phyloP scores from a whole-genome alignment of 1,140 invertebrate species.

The Dolichoris vasculosae region DNA sequence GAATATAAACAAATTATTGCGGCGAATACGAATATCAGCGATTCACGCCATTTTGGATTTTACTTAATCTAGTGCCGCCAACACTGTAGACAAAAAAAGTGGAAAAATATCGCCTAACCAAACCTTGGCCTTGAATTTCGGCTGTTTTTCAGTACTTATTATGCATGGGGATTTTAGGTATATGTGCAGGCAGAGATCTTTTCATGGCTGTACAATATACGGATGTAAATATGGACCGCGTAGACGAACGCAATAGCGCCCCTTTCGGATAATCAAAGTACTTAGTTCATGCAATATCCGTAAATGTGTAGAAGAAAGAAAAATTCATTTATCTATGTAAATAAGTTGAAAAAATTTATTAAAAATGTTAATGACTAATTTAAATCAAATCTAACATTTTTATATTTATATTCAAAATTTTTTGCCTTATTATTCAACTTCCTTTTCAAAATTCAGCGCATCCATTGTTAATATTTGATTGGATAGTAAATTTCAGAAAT shows the following conservation, averaged over 20 bases:
- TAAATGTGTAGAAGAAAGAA: neutral
- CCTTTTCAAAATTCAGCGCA: neutral
- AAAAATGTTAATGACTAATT: no score
- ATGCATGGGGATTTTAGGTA: neutral
- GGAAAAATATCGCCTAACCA: conserved; percentile 41
- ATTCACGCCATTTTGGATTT: conserved; percentile 53
- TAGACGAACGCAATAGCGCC: neutral
- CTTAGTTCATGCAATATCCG: neutral
- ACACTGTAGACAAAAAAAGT: conserved; percentile 37
- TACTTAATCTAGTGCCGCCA: conserved; percentile 35
- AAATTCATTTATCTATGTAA: neutral
- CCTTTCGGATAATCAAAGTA: neutral
- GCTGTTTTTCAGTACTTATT: neutral
- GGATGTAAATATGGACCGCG: neutral
- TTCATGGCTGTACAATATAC: no score
- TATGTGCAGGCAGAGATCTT: no score
- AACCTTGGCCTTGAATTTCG: conserved; percentile 15
- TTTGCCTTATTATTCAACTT: neutral
- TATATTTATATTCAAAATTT: neutral
- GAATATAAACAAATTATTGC: conserved; percentile 52
- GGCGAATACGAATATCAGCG: conserved; percentile 40
- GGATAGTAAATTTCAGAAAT: neutral
- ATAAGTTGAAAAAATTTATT: no score
- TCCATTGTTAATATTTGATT: conserved; percentile 13
- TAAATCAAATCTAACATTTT: neutral